Percentiles rank a stretch among this genome's conserved stretches.
Evolutionary conservation across 2,888 invertebrate species (phyloP).

Genomic region (Lymantria dispar): DNA sequence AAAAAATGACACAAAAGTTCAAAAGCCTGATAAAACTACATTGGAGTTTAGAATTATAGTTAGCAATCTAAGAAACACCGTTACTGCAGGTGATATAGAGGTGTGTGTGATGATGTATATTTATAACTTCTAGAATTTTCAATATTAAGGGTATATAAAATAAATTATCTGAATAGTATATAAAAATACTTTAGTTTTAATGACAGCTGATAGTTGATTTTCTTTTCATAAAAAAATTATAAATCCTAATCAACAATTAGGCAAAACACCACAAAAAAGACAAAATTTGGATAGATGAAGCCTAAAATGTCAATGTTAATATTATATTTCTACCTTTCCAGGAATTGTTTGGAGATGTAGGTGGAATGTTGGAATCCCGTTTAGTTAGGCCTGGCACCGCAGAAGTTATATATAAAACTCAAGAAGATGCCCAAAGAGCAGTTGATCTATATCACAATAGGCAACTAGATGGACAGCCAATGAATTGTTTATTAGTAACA

Average conservation of each 20-base stretch:
- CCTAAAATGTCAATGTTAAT: no score
- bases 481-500: conserved; percentile 94
- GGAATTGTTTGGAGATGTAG: conserved; percentile 97
- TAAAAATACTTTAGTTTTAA: no score
- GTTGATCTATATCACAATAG: conserved; percentile 96
- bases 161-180: no score
- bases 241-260: no score
- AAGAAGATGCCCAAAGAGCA: conserved; percentile 93
- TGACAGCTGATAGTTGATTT: no score
- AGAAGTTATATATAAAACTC: conserved; percentile 93
- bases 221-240: no score
- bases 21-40: conserved; percentile 54
- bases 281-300: no score
- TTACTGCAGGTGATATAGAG: conserved; percentile 95
- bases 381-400: conserved; percentile 94
- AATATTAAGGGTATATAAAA: no score
- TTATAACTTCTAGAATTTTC: no score
- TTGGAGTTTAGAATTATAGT: conserved; percentile 93
- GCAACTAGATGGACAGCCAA: conserved; percentile 95
- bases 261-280: no score
- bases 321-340: conserved; percentile 47
- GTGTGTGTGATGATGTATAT: conserved; percentile 62
- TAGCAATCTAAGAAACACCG: conserved; percentile 93
- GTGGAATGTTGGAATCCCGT: conserved; percentile 91
- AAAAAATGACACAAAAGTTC: conserved; percentile 48